Conservation (phyloP, 2,797 vertebrate genomes). For the Sphenodon punctatus region DNA sequence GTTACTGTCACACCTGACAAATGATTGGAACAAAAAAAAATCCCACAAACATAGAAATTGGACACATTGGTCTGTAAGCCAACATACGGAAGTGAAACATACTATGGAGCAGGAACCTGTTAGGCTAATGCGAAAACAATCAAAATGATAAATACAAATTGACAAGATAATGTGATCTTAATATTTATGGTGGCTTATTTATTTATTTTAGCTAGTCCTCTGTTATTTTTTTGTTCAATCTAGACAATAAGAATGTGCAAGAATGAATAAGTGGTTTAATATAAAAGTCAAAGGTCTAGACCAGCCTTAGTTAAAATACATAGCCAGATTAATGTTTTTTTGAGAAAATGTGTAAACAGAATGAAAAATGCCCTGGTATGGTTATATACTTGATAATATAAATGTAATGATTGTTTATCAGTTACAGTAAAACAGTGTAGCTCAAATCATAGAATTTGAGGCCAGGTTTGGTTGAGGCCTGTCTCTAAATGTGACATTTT, state of each 20-base stretch:
- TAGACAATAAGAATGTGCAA: not conserved
- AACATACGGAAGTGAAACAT: not conserved
- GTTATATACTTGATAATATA: fast-evolving
- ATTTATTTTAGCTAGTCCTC: no score
- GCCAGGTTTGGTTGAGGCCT: not conserved
- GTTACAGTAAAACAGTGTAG: not conserved
- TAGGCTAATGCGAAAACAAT: not conserved
- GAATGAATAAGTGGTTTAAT: not conserved
- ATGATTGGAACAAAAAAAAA: not conserved
- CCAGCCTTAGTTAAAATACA: conserved; percentile 1
- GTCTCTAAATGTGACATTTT: fast-evolving
- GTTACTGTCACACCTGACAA: not conserved
- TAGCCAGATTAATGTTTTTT: not conserved
- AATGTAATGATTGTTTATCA: not conserved
- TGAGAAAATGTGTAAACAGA: not conserved
- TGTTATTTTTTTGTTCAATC: no score
- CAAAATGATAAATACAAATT: not conserved
- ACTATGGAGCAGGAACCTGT: not conserved
- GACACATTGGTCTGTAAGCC: not conserved
- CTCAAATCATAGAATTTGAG: fast-evolving
- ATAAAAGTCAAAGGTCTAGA: not conserved
- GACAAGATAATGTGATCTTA: not conserved
- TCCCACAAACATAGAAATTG: not conserved
- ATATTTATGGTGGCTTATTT: not conserved
- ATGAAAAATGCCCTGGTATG: not conserved